Evolutionary conservation across 1,140 invertebrate species (phyloP).

Genomic region (Drosophila pseudoobscura): DNA sequence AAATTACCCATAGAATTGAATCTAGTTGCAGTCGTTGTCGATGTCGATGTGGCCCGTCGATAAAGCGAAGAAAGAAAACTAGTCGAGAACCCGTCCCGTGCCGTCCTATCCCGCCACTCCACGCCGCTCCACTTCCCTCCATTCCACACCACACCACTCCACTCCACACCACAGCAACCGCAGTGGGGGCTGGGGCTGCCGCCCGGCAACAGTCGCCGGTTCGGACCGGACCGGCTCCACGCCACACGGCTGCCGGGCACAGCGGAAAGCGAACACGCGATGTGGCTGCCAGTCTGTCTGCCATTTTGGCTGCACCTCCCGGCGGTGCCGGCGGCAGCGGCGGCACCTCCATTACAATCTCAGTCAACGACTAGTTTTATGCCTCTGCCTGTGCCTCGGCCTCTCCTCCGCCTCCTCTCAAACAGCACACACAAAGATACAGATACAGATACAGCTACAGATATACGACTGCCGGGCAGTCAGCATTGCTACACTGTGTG

Average conservation of each 20-base stretch:
- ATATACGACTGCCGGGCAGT: conserved; percentile 2
- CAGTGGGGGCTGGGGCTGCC: conserved; percentile 38
- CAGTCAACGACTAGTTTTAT: conserved; percentile 47
- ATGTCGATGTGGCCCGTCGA: conserved; percentile 55
- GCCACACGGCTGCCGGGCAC: background rate
- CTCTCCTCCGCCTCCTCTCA: too few species aligned
- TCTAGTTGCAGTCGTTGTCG: conserved; percentile 41
- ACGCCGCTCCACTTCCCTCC: background rate
- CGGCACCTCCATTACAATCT: conserved; percentile 29
- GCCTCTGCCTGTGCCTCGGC: background rate
- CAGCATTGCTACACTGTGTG: conserved; percentile 13
- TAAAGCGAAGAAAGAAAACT: conserved; percentile 61
- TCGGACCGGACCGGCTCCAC: background rate
- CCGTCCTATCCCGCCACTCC: background rate
- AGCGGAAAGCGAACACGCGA: conserved; percentile 71
- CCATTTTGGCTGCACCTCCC: conserved; percentile 51
- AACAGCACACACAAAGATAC: conserved; percentile 6
- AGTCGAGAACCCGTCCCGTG: conserved; percentile 34
- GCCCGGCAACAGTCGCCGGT: conserved; percentile 65
- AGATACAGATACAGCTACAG: background rate
- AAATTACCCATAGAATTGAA: conserved; percentile 71
- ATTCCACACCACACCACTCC: conserved; percentile 1
- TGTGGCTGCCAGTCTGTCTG: conserved; percentile 63
- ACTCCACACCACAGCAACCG: conserved; percentile 2
- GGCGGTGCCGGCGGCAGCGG: conserved; percentile 18